These are phyloP conservation scores for Cassiopea xamachana DNA, from an alignment of 30 jellyfish, hydroid and myxozoan genomes.

Conservation along the genomic window DNA sequence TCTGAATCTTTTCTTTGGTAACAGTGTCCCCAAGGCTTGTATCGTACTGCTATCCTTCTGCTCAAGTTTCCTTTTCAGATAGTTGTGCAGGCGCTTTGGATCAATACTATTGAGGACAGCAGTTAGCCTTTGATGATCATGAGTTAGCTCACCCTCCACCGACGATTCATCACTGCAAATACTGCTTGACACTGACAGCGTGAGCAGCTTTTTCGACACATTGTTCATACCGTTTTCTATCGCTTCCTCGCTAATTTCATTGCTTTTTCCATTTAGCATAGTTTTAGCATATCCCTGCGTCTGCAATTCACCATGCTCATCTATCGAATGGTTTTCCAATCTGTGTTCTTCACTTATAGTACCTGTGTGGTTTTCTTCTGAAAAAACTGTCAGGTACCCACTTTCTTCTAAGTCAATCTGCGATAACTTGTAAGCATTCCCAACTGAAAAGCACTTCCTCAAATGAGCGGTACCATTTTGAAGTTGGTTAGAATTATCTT, in stretches of 20 bases:
- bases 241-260: neutral
- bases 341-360: neutral
- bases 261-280: neutral
- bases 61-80: constrained; percentile 61
- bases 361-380: neutral
- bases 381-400: constrained; percentile 44
- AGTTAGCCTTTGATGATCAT: constrained; percentile 72
- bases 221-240: neutral
- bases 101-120: constrained; percentile 66
- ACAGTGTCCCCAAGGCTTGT: constrained; percentile 50
- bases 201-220: neutral
- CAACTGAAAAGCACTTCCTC: neutral
- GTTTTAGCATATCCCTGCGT: neutral
- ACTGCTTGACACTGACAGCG: constrained; percentile 51
- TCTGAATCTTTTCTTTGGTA: constrained; percentile 75
- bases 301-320: neutral
- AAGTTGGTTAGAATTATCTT: neutral
- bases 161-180: constrained; percentile 73
- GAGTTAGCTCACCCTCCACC: constrained; percentile 41
- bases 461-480: neutral
- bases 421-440: constrained; percentile 3
- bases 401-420: constrained; percentile 66
- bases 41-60: constrained; percentile 41
- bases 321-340: neutral
- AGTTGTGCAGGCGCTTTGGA: constrained; percentile 74